phyloP scores from a whole-genome alignment of 2,113 vertebrate species.

The Hyla sarda region DNA sequence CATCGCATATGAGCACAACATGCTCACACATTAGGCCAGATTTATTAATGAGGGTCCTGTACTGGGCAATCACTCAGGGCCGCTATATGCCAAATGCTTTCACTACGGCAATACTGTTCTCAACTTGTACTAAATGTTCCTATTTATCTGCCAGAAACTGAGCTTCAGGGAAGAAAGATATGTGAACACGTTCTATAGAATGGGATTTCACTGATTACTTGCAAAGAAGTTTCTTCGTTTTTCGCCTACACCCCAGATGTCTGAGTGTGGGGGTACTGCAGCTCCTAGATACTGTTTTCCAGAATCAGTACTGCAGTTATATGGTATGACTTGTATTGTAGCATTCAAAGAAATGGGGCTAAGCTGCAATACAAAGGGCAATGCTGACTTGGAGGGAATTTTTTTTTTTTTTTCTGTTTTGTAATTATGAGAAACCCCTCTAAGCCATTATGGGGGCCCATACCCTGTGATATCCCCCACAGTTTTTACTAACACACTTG shows the following conservation, averaged over 20 bases:
- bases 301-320: too few species aligned
- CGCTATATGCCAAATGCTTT: background rate
- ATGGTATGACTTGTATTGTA: too few species aligned
- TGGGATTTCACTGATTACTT: background rate
- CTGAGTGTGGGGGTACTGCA: too few species aligned
- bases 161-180: background rate
- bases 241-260: too few species aligned
- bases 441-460: too few species aligned
- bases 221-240: background rate
- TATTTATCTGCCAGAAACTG: background rate
- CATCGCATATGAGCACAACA: background rate
- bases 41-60: slow-evolving; percentile 25
- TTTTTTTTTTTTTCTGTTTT: too few species aligned
- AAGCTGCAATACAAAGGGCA: too few species aligned
- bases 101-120: background rate
- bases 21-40: background rate
- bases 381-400: too few species aligned
- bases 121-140: slow-evolving; percentile 15
- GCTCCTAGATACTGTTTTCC: too few species aligned
- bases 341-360: too few species aligned
- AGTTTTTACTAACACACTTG: background rate
- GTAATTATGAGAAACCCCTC: too few species aligned
- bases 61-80: background rate
- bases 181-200: background rate
- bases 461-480: too few species aligned